These are phyloP conservation scores for Tethya wilhelma DNA, from an alignment of 37 sponge, comb jelly and placozoan species.

Conservation along the genomic window DNA sequence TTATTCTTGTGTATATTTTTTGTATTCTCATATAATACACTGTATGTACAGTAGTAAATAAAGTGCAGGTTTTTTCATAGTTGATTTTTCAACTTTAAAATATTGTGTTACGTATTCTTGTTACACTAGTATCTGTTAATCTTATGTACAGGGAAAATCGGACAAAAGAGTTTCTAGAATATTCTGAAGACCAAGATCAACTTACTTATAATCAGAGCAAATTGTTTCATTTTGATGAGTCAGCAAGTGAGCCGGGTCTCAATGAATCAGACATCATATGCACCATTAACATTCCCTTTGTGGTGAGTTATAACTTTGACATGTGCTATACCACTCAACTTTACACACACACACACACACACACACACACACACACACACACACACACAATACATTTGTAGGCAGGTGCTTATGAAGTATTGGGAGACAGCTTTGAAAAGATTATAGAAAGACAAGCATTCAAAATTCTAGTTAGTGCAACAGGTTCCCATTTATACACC, in stretches of 20 bases:
- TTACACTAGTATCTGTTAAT: too few relatives aligned
- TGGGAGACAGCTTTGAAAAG: background rate
- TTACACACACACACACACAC: background rate
- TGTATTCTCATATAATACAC: background rate
- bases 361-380: background rate
- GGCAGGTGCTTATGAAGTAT: slow-evolving; percentile 16
- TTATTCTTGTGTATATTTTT: background rate
- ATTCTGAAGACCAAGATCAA: background rate
- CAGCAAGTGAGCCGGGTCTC: background rate
- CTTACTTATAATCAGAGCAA: slow-evolving; percentile 54
- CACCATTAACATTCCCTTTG: slow-evolving; percentile 62
- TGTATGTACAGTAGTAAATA: too few relatives aligned
- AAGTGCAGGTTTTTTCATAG: too few relatives aligned
- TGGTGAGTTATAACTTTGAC: slow-evolving; percentile 54
- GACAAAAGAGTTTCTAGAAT: slow-evolving; percentile 14
- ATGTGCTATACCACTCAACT: too few relatives aligned
- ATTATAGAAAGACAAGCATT: too few relatives aligned
- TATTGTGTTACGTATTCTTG: too few relatives aligned
- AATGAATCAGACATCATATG: slow-evolving; percentile 46
- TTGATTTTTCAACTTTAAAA: too few relatives aligned
- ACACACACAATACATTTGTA: background rate
- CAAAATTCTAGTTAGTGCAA: background rate
- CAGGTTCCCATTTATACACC: slow-evolving; percentile 33
- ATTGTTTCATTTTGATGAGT: slow-evolving; percentile 24
- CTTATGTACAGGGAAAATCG: slow-evolving; percentile 47